Conservation (phyloP, 2,797 vertebrate species). For the Coendou prehensilis region DNA sequence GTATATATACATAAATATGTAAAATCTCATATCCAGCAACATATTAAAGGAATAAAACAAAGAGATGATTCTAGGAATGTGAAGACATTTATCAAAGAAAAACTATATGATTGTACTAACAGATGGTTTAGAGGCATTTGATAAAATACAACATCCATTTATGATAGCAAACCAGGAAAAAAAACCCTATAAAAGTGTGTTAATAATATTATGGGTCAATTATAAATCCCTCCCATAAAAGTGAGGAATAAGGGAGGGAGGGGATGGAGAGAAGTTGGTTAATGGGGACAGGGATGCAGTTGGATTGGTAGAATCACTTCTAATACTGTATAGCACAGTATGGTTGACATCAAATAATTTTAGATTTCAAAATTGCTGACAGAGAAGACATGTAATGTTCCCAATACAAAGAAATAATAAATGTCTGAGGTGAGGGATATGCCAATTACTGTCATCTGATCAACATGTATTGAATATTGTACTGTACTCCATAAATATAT, state of each 20-base stretch:
- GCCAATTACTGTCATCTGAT: neutral
- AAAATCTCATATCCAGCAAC: neutral
- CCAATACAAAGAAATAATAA: neutral
- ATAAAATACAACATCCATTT: neutral
- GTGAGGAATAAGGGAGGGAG: neutral
- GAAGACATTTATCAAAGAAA: conserved; percentile 3
- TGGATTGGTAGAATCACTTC: neutral
- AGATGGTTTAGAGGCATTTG: neutral
- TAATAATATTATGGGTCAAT: neutral
- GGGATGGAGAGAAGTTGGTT: neutral
- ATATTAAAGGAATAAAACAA: neutral
- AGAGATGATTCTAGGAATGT: neutral
- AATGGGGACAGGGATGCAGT: neutral
- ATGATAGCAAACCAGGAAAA: neutral
- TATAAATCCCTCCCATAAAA: neutral
- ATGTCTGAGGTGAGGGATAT: neutral
- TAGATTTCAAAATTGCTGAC: neutral
- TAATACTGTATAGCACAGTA: neutral
- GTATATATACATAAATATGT: neutral
- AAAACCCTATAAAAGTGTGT: neutral
- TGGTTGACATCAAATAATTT: neutral
- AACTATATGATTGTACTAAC: neutral
- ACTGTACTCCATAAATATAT: neutral
- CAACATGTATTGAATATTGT: neutral
- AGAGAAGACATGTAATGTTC: neutral